Evolutionary conservation across 2,888 invertebrate species (phyloP).

Genomic region (Rhopalosiphum nymphaeae): DNA sequence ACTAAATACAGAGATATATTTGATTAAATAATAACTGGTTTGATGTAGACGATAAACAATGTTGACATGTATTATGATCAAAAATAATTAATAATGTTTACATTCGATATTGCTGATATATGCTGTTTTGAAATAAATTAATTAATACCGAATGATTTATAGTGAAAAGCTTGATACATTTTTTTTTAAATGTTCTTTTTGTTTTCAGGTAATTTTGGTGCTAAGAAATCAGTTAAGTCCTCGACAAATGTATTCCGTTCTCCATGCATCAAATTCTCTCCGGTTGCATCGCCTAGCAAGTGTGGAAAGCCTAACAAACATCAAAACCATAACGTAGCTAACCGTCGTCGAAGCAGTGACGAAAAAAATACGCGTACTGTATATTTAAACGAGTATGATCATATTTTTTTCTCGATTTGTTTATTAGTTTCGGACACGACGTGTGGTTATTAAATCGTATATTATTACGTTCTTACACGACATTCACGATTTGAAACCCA

Average conservation of each 20-base stretch:
- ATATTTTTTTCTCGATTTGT: not conserved
- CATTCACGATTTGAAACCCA: not conserved
- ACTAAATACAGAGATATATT: not conserved
- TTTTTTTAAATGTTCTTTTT: slow-evolving; percentile 18
- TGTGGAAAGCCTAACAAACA: slow-evolving; percentile 37
- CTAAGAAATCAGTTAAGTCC: slow-evolving; percentile 45
- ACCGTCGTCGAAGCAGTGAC: slow-evolving; percentile 45
- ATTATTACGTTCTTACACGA: not conserved
- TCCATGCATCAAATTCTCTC: slow-evolving; percentile 50
- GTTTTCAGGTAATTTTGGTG: slow-evolving; percentile 44
- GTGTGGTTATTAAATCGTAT: not conserved
- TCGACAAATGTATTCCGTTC: slow-evolving; percentile 50
- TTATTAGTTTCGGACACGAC: not conserved
- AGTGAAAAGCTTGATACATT: not conserved
- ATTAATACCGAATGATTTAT: not conserved
- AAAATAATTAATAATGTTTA: not conserved
- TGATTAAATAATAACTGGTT: not conserved
- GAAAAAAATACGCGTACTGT: slow-evolving; percentile 31
- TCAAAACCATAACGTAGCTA: slow-evolving; percentile 25
- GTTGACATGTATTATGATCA: not conserved
- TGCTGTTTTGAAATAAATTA: not conserved
- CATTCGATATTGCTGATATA: not conserved
- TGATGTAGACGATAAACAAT: not conserved
- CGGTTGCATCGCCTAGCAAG: slow-evolving; percentile 39
- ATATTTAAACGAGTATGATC: slow-evolving; percentile 49